These are phyloP conservation scores for Moxostoma hubbsi DNA, from an alignment of 2,797 vertebrate species.

Conservation along the genomic window DNA sequence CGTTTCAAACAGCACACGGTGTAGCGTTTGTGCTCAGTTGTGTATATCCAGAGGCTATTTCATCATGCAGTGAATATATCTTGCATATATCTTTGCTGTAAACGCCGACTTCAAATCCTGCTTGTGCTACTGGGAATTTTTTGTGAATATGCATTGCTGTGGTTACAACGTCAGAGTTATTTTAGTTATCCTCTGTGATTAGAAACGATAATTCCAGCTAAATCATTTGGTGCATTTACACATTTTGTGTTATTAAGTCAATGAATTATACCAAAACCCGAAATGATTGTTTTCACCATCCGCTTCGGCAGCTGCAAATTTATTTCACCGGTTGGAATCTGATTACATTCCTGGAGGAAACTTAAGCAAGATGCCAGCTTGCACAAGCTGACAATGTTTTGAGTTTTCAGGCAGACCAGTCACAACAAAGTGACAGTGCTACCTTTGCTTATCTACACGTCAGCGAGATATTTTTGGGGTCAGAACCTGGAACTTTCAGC, in stretches of 20 bases:
- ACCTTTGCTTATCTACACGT: not conserved
- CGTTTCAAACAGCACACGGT: conserved; percentile 9
- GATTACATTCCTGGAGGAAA: conserved; percentile 64
- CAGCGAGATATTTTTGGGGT: not conserved
- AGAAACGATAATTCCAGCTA: conserved; percentile 80
- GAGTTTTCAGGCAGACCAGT: not conserved
- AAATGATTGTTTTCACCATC: conserved; percentile 75
- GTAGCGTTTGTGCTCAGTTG: not conserved
- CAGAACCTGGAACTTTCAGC: not conserved
- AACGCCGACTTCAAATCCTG: conserved; percentile 7
- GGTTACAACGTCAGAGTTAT: conserved; percentile 79
- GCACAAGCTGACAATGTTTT: conserved; percentile 5
- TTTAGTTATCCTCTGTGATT: conserved; percentile 83
- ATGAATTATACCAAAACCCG: conserved; percentile 81
- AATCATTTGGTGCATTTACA: conserved; percentile 75
- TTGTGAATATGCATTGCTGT: not conserved
- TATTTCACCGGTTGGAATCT: conserved; percentile 67
- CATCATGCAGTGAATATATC: conserved; percentile 29
- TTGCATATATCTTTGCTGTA: not conserved
- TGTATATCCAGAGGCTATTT: conserved; percentile 36
- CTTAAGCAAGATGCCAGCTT: conserved; percentile 49
- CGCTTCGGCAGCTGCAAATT: conserved; percentile 65
- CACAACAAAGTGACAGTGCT: conserved; percentile 22
- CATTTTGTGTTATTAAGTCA: conserved; percentile 70
- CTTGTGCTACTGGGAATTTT: not conserved